phyloP scores from a whole-genome alignment of 2,113 vertebrate species.

The Rhinoderma darwinii region DNA sequence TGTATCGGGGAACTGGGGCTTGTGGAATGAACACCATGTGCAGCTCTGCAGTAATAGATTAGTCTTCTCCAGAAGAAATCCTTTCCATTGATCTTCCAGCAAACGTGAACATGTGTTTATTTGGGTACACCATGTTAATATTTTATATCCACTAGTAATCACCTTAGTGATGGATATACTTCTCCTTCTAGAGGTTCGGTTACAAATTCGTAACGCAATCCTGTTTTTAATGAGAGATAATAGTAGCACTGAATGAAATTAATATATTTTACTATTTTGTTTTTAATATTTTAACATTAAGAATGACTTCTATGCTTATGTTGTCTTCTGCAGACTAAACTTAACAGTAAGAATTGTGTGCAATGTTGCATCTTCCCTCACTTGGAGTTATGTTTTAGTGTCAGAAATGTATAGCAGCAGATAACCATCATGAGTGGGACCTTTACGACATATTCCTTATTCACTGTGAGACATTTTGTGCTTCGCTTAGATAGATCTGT shows the following conservation, averaged over 20 bases:
- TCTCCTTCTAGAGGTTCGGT: neutral
- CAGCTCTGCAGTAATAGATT: conserved; percentile 84
- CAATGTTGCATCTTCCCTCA: neutral
- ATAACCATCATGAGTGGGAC: neutral
- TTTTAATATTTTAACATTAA: neutral
- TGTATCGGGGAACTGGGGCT: conserved; percentile 80
- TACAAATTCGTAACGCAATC: neutral
- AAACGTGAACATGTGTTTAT: neutral
- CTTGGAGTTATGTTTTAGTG: neutral
- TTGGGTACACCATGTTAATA: neutral
- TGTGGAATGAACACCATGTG: conserved; percentile 89
- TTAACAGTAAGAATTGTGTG: too few species aligned
- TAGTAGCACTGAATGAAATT: neutral
- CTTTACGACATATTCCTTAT: neutral
- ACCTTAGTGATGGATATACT: neutral
- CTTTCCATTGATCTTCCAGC: neutral
- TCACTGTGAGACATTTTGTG: neutral
- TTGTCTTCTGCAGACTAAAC: neutral
- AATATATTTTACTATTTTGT: conserved; percentile 8
- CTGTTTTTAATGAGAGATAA: neutral
- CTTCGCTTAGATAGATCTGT: neutral
- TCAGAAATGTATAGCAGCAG: neutral
- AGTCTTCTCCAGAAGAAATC: neutral
- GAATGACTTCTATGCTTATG: neutral
- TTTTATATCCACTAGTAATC: neutral